Conservation (phyloP, 2,888 invertebrate genomes). For the Camponotus fellah region DNA sequence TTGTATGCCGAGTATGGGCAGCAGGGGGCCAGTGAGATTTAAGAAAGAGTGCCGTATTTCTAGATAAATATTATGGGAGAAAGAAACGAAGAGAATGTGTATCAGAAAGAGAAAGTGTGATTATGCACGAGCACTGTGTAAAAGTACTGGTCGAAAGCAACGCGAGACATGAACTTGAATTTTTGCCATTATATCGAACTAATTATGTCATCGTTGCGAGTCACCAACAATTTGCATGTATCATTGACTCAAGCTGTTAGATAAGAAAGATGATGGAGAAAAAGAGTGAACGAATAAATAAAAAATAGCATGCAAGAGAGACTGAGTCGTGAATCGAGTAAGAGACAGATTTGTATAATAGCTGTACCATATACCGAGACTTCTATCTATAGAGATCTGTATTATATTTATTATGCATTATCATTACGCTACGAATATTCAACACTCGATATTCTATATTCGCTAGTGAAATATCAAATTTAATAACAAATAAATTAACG, state of each 20-base stretch:
- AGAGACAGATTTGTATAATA: slow-evolving; percentile 83
- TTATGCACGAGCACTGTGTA: slow-evolving; percentile 37
- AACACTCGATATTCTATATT: slow-evolving; percentile 84
- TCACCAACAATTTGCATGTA: slow-evolving; percentile 12
- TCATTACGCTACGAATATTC: slow-evolving; percentile 83
- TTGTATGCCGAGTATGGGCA: slow-evolving; percentile 22
- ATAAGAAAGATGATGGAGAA: slow-evolving; percentile 64
- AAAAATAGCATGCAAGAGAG: slow-evolving; percentile 64
- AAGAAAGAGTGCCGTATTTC: slow-evolving; percentile 76
- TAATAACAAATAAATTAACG: slow-evolving; percentile 83
- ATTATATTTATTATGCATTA: slow-evolving; percentile 84
- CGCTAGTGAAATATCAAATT: slow-evolving; percentile 85
- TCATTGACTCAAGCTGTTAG: slow-evolving; percentile 34
- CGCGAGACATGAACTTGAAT: slow-evolving; percentile 56
- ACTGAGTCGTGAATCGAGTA: slow-evolving; percentile 66
- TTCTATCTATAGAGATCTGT: slow-evolving; percentile 85
- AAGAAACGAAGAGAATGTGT: slow-evolving; percentile 39
- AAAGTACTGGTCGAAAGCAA: slow-evolving; percentile 43
- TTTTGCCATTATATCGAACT: slow-evolving; percentile 52
- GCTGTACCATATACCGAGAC: slow-evolving; percentile 85
- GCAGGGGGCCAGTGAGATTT: slow-evolving; percentile 60
- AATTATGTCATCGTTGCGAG: slow-evolving; percentile 57
- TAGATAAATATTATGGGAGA: slow-evolving; percentile 72
- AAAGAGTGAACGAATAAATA: slow-evolving; percentile 55
- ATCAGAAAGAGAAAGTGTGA: slow-evolving; percentile 65